Conservation (phyloP, 2,888 invertebrate species). For the Crematogaster levior region DNA sequence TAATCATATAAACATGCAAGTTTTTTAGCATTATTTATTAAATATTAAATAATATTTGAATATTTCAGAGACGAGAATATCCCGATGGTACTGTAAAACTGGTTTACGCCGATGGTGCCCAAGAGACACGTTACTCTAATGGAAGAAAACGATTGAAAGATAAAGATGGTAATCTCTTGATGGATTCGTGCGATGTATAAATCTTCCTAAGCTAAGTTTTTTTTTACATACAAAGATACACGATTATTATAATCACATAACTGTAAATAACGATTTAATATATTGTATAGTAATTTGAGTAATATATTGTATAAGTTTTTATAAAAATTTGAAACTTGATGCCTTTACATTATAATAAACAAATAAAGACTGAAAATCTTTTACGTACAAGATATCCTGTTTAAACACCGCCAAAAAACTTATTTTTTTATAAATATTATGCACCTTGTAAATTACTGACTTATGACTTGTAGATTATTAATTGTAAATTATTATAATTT, state of each 20-base stretch:
- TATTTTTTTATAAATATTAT: background rate
- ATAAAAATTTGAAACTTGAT: background rate
- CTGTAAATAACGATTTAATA: background rate
- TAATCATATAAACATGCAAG: background rate
- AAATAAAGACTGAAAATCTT: background rate
- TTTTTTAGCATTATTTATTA: constrained; percentile 11
- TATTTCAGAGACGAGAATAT: constrained; percentile 92
- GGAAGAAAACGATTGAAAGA: constrained; percentile 95
- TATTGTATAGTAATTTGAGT: background rate
- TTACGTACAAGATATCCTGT: background rate
- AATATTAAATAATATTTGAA: constrained; percentile 28
- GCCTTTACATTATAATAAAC: background rate
- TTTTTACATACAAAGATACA: background rate
- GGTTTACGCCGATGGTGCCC: constrained; percentile 94
- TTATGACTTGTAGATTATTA: background rate
- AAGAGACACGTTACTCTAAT: constrained; percentile 96
- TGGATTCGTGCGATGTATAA: constrained; percentile 88
- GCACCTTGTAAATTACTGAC: background rate
- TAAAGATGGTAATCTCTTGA: constrained; percentile 92
- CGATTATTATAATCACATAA: background rate
- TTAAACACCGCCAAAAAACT: background rate
- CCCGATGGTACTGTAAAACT: constrained; percentile 97
- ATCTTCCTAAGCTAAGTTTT: too few relatives aligned
- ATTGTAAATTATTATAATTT: background rate
- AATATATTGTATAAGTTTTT: too few relatives aligned